Conservation (phyloP, 2,888 invertebrate genomes). For the Drosophila stalkeri region DNA sequence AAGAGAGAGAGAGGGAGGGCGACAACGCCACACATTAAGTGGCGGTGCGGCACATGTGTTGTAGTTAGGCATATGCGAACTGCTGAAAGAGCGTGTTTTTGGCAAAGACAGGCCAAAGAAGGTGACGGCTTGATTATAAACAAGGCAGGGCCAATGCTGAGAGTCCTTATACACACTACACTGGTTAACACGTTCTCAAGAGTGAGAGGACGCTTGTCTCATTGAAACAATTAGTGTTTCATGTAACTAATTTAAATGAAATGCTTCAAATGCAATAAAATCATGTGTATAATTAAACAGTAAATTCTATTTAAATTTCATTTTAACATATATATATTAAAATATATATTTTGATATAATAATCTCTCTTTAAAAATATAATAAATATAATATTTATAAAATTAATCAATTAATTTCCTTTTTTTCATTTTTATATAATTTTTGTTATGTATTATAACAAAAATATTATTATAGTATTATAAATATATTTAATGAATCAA, state of each 20-base stretch:
- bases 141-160: neutral
- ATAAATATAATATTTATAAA: too few species aligned
- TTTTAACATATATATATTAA: too few species aligned
- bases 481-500: too few species aligned
- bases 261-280: neutral
- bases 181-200: constrained; percentile 12
- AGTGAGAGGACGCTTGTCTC: neutral
- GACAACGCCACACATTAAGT: constrained; percentile 27
- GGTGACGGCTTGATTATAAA: constrained; percentile 36
- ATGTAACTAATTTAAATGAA: neutral
- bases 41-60: constrained; percentile 45
- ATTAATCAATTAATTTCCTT: too few species aligned
- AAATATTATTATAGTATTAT: too few species aligned
- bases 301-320: too few species aligned
- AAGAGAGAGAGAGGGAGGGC: neutral
- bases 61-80: constrained; percentile 20
- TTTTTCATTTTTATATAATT: too few species aligned
- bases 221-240: neutral
- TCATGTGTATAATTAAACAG: neutral
- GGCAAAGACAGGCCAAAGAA: constrained; percentile 21
- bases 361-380: too few species aligned
- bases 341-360: too few species aligned
- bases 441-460: too few species aligned
- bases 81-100: constrained; percentile 45
- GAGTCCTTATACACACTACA: constrained; percentile 16